Evolutionary conservation across 1,140 invertebrate genomes (phyloP).

Genomic region (Heliconius eleuchia): DNA sequence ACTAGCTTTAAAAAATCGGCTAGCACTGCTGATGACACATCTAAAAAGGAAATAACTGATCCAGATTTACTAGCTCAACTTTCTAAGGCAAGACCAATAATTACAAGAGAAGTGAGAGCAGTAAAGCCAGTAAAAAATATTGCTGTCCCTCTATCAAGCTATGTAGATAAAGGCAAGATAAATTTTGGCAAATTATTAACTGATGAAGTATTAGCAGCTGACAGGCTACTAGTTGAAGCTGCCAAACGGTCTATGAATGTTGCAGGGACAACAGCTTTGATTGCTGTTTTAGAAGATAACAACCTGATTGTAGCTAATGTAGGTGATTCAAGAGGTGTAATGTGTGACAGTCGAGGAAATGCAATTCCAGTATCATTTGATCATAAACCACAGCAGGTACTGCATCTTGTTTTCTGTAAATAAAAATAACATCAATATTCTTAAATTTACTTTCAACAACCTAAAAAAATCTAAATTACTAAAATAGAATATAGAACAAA

Average conservation of each 20-base stretch:
- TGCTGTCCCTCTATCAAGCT: constrained; percentile 74
- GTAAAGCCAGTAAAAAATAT: constrained; percentile 66
- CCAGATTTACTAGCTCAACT: constrained; percentile 85
- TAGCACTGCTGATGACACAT: constrained; percentile 82
- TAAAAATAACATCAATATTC: not conserved
- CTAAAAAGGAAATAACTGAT: constrained; percentile 85
- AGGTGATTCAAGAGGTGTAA: constrained; percentile 96
- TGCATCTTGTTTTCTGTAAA: not conserved
- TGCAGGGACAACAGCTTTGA: constrained; percentile 95
- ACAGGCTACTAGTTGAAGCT: constrained; percentile 88
- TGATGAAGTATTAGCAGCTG: constrained; percentile 92
- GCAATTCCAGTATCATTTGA: constrained; percentile 96
- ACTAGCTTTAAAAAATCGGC: constrained; percentile 86
- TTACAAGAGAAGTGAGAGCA: constrained; percentile 84
- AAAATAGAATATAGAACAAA: not conserved
- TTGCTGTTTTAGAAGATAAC: constrained; percentile 91
- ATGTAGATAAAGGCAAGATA: constrained; percentile 87
- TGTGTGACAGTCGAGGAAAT: constrained; percentile 94
- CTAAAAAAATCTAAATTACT: not conserved
- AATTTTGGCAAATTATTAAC: constrained; percentile 91
- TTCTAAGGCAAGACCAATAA: constrained; percentile 84
- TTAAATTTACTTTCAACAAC: not conserved
- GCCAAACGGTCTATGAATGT: constrained; percentile 92
- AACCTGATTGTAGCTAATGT: constrained; percentile 96
- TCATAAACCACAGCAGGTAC: constrained; percentile 96